Base-by-base conservation (phyloP, 2,888 invertebrate species). In the Drosophila lacicola region DNA sequence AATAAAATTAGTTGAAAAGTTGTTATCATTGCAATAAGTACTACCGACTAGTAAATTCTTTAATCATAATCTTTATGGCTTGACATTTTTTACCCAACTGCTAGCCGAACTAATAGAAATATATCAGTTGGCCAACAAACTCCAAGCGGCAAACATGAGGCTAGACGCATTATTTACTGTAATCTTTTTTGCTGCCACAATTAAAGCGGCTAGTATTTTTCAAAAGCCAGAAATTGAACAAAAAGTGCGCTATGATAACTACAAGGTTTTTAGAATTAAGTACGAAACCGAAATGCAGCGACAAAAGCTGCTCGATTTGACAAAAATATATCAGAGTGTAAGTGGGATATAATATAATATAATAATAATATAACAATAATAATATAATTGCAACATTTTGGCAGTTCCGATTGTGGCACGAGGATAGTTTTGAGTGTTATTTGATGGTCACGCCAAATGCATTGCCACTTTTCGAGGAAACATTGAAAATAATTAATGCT, bases 401-500 rank as follows among this genome's bases (percentile, higher is more conserved):
- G 4, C 13, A 80, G 87, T 84, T 71, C 3, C 56, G 34, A 4
- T 2, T 89, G 0, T 87, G 89, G 89, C 57, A 73, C 3, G 80
- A 89, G 11, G 36, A 58, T n/a, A 61, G 39, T 3, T 17, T 55
- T 9, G 74, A 78, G 17, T 13, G 87, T n/a, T 73, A 94, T 63
- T 86, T 95, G 8, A 94, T 95, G 94, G 94, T 95, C 1, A 91
- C 93, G 13, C 95, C 95, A 0, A 90, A 92, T 5, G 91, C 91
- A 91, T 1, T 94, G 94, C 70, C 80, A 91, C 56, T 84, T 89
- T 67, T 88, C 91, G 2, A 91, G 9, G 10, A 42, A 3, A 19
- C 47, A 6, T 36, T 84, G 3, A 37, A 5, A 5, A 50, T 5
- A 4, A 36, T n/a, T 0, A 84, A 84, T 29, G 49, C 94, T 8